Conservation (phyloP, 2,797 vertebrate species). For the Danio kyathit region DNA sequence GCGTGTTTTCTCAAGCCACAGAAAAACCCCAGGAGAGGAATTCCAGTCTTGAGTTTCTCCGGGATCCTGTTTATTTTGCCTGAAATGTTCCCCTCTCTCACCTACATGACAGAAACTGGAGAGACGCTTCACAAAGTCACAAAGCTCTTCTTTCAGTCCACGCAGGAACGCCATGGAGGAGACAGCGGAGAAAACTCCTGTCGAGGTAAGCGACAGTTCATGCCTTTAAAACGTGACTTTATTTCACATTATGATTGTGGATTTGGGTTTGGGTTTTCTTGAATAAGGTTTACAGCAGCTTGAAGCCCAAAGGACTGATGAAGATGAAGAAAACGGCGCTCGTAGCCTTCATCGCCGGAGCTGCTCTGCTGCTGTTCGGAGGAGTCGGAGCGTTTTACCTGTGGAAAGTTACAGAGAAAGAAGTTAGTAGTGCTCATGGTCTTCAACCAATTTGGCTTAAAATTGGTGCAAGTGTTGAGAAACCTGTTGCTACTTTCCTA, state of each 20-base stretch:
- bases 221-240: background rate
- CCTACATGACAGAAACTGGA: conserved; percentile 27
- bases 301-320: conserved; percentile 68
- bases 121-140: conserved; percentile 81
- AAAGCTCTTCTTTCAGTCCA: conserved; percentile 53
- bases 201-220: background rate
- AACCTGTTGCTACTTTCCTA: too few relatives aligned
- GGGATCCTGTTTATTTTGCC: conserved; percentile 22
- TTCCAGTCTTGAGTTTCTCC: conserved; percentile 40
- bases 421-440: conserved; percentile 78
- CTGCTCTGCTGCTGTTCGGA: conserved; percentile 86
- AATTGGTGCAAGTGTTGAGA: too few relatives aligned
- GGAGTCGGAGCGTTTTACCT: conserved; percentile 88
- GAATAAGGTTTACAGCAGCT: conserved; percentile 77
- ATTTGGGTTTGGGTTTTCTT: background rate
- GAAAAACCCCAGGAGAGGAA: conserved; percentile 1
- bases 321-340: conserved; percentile 84
- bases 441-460: too few relatives aligned
- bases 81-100: conserved; percentile 28
- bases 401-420: conserved; percentile 88
- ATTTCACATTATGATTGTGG: background rate
- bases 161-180: conserved; percentile 31
- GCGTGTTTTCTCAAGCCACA: conserved; percentile 32
- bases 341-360: conserved; percentile 79
- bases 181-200: background rate